phyloP scores from a whole-genome alignment of 1,140 invertebrate genomes.

The Formica exsecta region DNA sequence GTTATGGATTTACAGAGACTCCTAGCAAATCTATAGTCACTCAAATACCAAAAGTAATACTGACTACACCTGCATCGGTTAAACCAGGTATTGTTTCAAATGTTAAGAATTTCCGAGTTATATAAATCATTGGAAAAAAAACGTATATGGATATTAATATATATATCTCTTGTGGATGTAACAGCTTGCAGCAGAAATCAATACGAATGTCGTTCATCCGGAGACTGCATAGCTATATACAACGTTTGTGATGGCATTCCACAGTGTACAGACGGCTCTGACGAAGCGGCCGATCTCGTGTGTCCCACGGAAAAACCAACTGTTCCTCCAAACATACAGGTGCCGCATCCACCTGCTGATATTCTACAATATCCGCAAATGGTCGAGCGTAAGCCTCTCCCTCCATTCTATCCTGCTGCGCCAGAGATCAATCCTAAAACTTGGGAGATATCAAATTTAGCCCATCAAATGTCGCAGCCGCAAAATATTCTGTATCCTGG shows the following conservation, averaged over 20 bases:
- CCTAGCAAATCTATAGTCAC: constrained; percentile 67
- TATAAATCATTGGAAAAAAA: background rate
- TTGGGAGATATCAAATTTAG: constrained; percentile 76
- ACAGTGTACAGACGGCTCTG: constrained; percentile 96
- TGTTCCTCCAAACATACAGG: constrained; percentile 69
- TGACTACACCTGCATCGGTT: constrained; percentile 74
- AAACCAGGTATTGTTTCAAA: constrained; percentile 73
- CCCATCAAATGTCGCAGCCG: constrained; percentile 77
- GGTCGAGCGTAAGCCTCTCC: constrained; percentile 73
- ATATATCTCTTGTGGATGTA: constrained; percentile 23
- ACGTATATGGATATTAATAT: constrained; percentile 14
- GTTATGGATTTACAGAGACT: constrained; percentile 80
- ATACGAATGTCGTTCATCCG: constrained; percentile 93
- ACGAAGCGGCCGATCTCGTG: constrained; percentile 93
- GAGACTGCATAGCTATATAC: constrained; percentile 97
- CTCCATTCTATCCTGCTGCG: constrained; percentile 72
- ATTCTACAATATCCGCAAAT: constrained; percentile 81
- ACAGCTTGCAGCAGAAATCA: constrained; percentile 92
- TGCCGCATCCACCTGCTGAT: constrained; percentile 66
- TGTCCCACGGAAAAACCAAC: constrained; percentile 89
- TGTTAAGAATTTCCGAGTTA: background rate
- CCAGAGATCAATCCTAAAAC: constrained; percentile 75
- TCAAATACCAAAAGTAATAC: constrained; percentile 70
- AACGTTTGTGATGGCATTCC: constrained; percentile 98
- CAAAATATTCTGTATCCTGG: constrained; percentile 78